A percentile compares a stretch with the other conserved stretches of the same genome.
Conservation (phyloP, 2,888 invertebrate genomes). For the Gandaritis pyraliata region DNA sequence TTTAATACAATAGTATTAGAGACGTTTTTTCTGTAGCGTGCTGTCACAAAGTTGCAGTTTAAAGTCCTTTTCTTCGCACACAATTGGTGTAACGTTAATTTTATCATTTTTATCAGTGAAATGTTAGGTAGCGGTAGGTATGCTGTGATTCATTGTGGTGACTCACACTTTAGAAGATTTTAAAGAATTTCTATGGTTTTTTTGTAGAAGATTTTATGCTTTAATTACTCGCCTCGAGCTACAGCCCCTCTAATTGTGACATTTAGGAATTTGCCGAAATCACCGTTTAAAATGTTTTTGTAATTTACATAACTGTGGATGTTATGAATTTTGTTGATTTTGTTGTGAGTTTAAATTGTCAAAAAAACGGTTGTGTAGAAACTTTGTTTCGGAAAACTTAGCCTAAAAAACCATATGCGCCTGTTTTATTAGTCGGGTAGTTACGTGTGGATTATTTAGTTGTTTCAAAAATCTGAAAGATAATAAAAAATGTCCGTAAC, state of each 20-base stretch:
- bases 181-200: conserved; percentile 41
- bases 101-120: conserved; percentile 64
- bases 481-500: no score
- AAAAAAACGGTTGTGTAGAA: neutral
- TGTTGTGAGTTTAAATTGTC: neutral
- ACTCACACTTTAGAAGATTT: conserved; percentile 54
- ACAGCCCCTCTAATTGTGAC: conserved; percentile 33
- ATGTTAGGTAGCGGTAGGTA: conserved; percentile 66
- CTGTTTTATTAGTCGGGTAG: no score
- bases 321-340: neutral
- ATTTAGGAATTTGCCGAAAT: conserved; percentile 34
- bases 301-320: conserved; percentile 31
- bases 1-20: conserved; percentile 28
- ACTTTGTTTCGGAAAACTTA: no score
- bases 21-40: conserved; percentile 37
- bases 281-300: conserved; percentile 24
- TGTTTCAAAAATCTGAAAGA: no score
- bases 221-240: conserved; percentile 33
- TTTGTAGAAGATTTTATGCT: conserved; percentile 29
- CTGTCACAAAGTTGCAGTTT: conserved; percentile 2
- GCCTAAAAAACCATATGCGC: no score
- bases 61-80: conserved; percentile 49
- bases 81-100: conserved; percentile 58
- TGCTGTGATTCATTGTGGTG: conserved; percentile 65
- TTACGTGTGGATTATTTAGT: no score